A percentile compares a stretch with the other conserved stretches of the same genome.
phyloP scores from a whole-genome alignment of 2,888 invertebrate species.

The Drosophila fungiperda region DNA sequence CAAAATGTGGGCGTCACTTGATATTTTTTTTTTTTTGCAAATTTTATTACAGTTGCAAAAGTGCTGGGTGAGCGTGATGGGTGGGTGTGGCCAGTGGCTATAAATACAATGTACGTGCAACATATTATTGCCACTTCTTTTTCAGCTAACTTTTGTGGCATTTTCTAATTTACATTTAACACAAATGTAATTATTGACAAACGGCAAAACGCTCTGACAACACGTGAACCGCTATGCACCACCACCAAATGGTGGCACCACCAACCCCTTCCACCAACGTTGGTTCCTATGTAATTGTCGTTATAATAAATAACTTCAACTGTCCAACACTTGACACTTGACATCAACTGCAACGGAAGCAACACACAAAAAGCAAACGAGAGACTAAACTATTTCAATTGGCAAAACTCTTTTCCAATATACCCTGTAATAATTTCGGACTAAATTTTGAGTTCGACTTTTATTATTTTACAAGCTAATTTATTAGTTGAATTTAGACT shows the following conservation, averaged over 20 bases:
- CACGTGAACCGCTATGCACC: conserved; percentile 41
- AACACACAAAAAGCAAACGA: conserved; percentile 41
- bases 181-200: conserved; percentile 77
- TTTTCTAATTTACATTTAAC: conserved; percentile 80
- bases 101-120: conserved; percentile 30
- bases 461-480: not conserved
- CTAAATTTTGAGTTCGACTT: not conserved
- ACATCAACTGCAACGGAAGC: conserved; percentile 81
- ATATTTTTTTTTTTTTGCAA: conserved; percentile 13
- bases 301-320: conserved; percentile 83
- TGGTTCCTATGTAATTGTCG: conserved; percentile 73
- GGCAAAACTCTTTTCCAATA: conserved; percentile 8
- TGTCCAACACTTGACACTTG: conserved; percentile 83
- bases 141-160: conserved; percentile 48
- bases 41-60: conserved; percentile 39
- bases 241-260: conserved; percentile 10
- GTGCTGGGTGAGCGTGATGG: conserved; percentile 9
- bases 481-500: not conserved
- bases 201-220: conserved; percentile 56
- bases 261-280: conserved; percentile 5
- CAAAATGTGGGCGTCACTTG: conserved; percentile 45
- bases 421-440: conserved; percentile 32
- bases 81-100: conserved; percentile 41
- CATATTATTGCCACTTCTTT: conserved; percentile 56
- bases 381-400: conserved; percentile 25